These are phyloP conservation scores for Muscicapa comitata DNA, from an alignment of 2,797 vertebrate species.

Conservation along the genomic window DNA sequence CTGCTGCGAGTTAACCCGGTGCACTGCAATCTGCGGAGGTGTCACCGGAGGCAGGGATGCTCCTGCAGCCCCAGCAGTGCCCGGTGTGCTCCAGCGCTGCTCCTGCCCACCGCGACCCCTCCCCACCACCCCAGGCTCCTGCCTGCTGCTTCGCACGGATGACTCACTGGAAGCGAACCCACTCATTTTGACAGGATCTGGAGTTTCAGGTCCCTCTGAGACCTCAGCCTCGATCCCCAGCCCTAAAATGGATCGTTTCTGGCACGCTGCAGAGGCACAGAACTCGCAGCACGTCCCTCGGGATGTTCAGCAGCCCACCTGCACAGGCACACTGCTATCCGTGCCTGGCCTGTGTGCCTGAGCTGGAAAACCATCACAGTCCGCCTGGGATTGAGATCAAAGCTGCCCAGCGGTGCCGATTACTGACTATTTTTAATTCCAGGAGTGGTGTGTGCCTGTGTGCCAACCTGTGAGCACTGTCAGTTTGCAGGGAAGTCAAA, in stretches of 20 bases:
- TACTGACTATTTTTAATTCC: conserved; percentile 15
- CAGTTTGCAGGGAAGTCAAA: conserved; percentile 12
- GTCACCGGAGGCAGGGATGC: neutral
- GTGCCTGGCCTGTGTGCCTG: accelerated
- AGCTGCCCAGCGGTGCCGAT: neutral
- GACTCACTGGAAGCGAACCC: neutral
- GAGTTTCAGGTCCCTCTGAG: neutral
- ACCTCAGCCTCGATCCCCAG: neutral
- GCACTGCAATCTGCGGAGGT: accelerated
- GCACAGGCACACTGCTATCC: accelerated
- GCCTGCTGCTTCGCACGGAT: accelerated
- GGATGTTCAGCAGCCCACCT: neutral
- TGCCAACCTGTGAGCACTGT: neutral
- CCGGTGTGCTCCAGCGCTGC: accelerated
- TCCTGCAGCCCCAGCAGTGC: neutral
- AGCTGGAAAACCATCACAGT: accelerated
- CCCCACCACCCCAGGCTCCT: neutral
- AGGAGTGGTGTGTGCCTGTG: neutral
- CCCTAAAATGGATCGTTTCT: neutral
- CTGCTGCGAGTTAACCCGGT: accelerated
- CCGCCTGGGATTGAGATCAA: neutral
- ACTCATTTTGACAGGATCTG: neutral
- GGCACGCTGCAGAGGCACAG: accelerated
- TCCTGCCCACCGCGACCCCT: neutral
- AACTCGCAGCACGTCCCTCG: accelerated